Evolutionary conservation across 2,113 vertebrate genomes (phyloP), one percentile per base, ranked within the genome.

Genomic region (Tachysurus vachellii): DNA sequence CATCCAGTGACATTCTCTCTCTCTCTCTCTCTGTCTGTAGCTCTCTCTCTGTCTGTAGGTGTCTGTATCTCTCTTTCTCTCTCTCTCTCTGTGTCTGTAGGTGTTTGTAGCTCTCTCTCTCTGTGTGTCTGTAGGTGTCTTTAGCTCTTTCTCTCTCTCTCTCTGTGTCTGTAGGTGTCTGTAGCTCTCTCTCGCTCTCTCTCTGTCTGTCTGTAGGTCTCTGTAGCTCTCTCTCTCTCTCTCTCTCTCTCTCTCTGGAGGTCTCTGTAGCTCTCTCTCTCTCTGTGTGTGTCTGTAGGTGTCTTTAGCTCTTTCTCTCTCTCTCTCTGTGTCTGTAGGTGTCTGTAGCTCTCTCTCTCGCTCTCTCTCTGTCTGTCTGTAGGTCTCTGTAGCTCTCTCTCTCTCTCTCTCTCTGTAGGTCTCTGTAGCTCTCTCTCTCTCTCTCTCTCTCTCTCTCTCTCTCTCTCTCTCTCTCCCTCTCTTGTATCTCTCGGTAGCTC

Each of bases 1-100:
- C 26, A 66, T 85, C 42, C 42, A 77, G 73, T 53, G 73, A 85
- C 73, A 21, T 21, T 75, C 14, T 85, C 7, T 75, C 21, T 47
- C 68, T 73, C 68, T 12, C 64, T 50, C 8, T 50, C 5, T 50
- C 47, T 50, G 2, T 50, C 47, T 50, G 36, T 36, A 50, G 47
- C 7, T 81, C 6, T 80, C 13, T 21, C 56, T 36, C 54, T 7
- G 44, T 47, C 44, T 47, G 3, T 47, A 6, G 3, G 3, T 6
- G 3, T 47, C 6, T 47, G 3, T 47, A 6, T 47, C 6, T 47
- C 6, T 47, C 44, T 47, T 47, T 47, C 3, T 50, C 5, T 50
- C 47, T 50, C 47, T 5, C 47, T 50, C 4, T 50, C 5, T 3
- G 1, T 50, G 5, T 50, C 47, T 50, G 47, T 50, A 36, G 36